Evolutionary conservation across 2,888 invertebrate genomes (phyloP), one percentile per base, ranked within the genome.

Genomic region (Cancer borealis): DNA sequence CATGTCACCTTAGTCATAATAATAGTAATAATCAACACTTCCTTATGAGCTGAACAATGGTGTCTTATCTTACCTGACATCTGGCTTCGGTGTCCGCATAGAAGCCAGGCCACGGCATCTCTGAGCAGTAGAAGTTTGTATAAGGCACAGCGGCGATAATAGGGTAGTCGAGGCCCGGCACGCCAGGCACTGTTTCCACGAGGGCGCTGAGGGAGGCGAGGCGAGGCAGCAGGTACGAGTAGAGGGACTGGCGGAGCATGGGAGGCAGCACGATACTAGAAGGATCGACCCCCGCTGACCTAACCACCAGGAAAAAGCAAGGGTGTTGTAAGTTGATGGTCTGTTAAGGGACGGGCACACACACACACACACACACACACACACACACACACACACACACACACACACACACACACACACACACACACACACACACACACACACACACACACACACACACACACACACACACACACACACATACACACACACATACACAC

Each of bases 81-180:
- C 95, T 91, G 10, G 95, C 95, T 60, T 95, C 95, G 2, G 95
- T 96, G 88, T 96, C 95, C 26, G 95, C 95, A 49, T 96, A 96
- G 92, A 96, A 95, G 30, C 95, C 95, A 12, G 95, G 95, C 95
- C 95, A 96, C 21, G 95, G 95, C 95, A 95, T 95, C 79, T 95
- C 87, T n/a, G 92, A 95, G 93, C 96, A 96, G 93, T 94, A 95
- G 94, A 96, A 96, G 93, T 94, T 94, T 3, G 96, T 96, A 88
- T 95, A 95, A 0, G 96, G 96, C 12, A 96, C 95, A 14, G 92
- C 88, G 92, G 91, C 92, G 46, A 95, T 93, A 88, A 96, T 96
- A 49, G 96, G 96, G 84, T 96, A 96, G 94, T 96, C 96, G 4
- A 95, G 92, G 1, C 96, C 96, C 0, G 96, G 96, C 73, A 95